A percentile compares a stretch with the other conserved stretches of the same genome.
phyloP scores from a whole-genome alignment of 1,140 invertebrate species.

The Cheumatopsyche charites region DNA sequence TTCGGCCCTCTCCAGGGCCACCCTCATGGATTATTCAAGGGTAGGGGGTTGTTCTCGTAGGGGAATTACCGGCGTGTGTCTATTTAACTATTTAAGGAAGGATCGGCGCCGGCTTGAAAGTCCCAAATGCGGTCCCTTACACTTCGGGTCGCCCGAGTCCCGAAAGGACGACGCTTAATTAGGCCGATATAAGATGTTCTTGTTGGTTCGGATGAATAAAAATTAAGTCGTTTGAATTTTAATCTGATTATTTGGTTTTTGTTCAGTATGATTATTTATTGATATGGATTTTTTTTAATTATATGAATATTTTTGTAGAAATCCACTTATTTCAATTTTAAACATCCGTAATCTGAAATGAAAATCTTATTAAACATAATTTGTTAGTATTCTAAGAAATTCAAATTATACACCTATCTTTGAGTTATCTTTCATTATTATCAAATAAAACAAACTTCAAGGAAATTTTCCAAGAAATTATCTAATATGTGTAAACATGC shows the following conservation, averaged over 20 bases:
- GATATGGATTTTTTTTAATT: too few relatives aligned
- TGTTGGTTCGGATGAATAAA: too few relatives aligned
- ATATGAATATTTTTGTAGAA: too few relatives aligned
- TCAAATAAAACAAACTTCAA: too few relatives aligned
- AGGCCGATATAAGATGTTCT: constrained; percentile 9
- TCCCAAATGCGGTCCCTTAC: constrained; percentile 12
- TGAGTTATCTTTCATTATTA: neutral
- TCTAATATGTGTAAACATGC: neutral
- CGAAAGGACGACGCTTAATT: constrained; percentile 18
- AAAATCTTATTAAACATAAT: neutral
- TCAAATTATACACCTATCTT: neutral
- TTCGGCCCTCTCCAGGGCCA: neutral
- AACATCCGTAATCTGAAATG: too few relatives aligned
- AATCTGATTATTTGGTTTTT: too few relatives aligned
- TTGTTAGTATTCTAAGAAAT: neutral
- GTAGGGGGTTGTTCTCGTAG: neutral
- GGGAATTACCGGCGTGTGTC: constrained; percentile 34
- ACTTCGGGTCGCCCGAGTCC: neutral
- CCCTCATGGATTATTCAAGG: constrained; percentile 31
- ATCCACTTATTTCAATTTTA: too few relatives aligned
- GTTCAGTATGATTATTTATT: too few relatives aligned
- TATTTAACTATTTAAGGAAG: constrained; percentile 32
- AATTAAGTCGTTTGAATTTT: too few relatives aligned
- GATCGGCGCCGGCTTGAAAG: constrained; percentile 31
- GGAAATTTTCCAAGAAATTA: too few relatives aligned